A percentile compares a stretch with the other conserved stretches of the same genome.
These are phyloP conservation scores for Zophobas atratus DNA, from an alignment of 1,140 invertebrate species.

Conservation along the genomic window DNA sequence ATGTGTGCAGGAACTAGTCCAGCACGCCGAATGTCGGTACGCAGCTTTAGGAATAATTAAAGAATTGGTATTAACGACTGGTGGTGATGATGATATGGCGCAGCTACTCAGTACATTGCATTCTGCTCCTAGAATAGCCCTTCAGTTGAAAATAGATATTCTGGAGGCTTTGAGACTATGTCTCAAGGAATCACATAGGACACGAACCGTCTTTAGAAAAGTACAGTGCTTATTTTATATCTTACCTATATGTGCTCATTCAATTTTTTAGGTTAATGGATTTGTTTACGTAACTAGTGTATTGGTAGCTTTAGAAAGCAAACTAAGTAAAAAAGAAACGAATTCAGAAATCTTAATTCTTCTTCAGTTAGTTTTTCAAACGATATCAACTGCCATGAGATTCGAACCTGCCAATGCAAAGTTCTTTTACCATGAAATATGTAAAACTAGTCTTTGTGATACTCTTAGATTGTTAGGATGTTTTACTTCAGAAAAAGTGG, in stretches of 20 bases:
- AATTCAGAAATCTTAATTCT: constrained; percentile 74
- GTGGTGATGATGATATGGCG: constrained; percentile 96
- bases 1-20: constrained; percentile 92
- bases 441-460: constrained; percentile 93
- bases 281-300: constrained; percentile 98
- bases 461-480: constrained; percentile 93
- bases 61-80: constrained; percentile 90
- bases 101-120: constrained; percentile 93
- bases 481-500: constrained; percentile 77
- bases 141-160: constrained; percentile 92
- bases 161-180: constrained; percentile 91
- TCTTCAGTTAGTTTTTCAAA: constrained; percentile 94
- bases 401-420: constrained; percentile 99
- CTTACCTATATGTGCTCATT: background rate
- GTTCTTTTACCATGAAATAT: constrained; percentile 97
- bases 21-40: constrained; percentile 86
- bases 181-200: constrained; percentile 94
- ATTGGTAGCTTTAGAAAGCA: constrained; percentile 92
- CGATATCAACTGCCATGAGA: constrained; percentile 96
- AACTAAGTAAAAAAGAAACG: constrained; percentile 71
- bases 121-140: constrained; percentile 83
- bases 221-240: constrained; percentile 69
- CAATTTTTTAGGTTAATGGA: constrained; percentile 79
- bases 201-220: constrained; percentile 96
- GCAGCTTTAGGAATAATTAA: constrained; percentile 84